Conservation (phyloP, 1,140 invertebrate genomes). For the Oryctes rhinoceros region DNA sequence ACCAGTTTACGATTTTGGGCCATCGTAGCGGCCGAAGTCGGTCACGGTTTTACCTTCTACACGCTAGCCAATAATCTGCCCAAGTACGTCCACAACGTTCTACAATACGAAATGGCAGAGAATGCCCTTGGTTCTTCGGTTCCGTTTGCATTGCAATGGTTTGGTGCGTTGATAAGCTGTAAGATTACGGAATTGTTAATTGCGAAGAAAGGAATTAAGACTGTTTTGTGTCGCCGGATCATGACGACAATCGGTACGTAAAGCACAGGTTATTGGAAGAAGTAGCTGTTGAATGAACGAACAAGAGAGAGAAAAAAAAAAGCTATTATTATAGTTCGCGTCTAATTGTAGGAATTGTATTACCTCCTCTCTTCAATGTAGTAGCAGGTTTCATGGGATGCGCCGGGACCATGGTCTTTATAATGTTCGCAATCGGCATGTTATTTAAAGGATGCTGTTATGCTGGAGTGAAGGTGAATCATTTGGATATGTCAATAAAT, state of each 20-base stretch:
- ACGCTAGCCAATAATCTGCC: not conserved
- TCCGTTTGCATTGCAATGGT: slow-evolving; percentile 4
- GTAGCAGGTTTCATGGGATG: not conserved
- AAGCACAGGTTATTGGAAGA: too few species aligned
- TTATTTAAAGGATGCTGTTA: not conserved
- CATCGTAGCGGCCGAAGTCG: not conserved
- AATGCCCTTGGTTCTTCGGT: not conserved
- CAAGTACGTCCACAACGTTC: not conserved
- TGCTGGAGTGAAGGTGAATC: not conserved
- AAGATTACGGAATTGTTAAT: slow-evolving; percentile 13
- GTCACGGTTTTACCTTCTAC: slow-evolving; percentile 15
- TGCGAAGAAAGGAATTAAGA: not conserved
- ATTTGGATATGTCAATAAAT: not conserved
- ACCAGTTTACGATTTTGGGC: not conserved
- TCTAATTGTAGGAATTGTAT: not conserved
- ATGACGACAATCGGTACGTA: not conserved
- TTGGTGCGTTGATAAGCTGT: not conserved
- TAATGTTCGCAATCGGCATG: slow-evolving; percentile 3
- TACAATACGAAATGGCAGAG: not conserved
- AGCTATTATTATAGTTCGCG: not conserved
- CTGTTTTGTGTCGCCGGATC: not conserved
- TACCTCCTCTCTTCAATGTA: not conserved
- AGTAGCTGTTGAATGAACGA: too few species aligned
- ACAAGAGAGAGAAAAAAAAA: too few species aligned
- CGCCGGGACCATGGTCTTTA: not conserved